Base-by-base conservation (phyloP, 2,113 vertebrate genomes). In the Centropristis striata region DNA sequence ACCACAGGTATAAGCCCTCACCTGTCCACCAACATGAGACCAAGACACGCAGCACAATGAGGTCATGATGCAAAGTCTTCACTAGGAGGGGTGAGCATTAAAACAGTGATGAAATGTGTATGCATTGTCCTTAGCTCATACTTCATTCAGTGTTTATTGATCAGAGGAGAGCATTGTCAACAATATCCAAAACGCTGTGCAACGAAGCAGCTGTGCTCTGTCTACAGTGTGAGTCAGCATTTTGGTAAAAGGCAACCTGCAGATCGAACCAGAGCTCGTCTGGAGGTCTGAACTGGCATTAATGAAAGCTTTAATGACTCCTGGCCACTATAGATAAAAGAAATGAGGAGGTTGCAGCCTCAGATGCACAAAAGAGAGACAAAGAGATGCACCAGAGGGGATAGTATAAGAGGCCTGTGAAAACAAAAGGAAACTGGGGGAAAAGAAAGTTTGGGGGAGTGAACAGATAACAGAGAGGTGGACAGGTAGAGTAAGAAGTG, bases 161-260 rank as follows among this genome's bases (percentile, higher is more conserved):
- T 88, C 44, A 20, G 53, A 20, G 32, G 68, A 25, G 27, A 74
- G 54, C 53, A 25, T 51, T 25, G 18, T 75, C 21, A 58, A 71
- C 70, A 72, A 39, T 23, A 65, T 27, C 5, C 16, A 63, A 86
- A 76, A 65, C 75, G 71, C 80, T 78, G 60, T 71, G 74, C 71
- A 51, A 84, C 55, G 46, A 80, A 32, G 46, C 57, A 60, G 47
- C 55, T 66, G 36, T 66, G 44, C 39, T 64, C 74, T 16, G 10
- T 74, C 63, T n/a, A 50, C 14, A 66, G 58, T 23, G 12, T 64
- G 86, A 90, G 53, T 90, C 88, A 89, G 85, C 86, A 64, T 53
- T 84, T 60, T 84, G 76, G 44, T 80, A n/a, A 84, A 87, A 78
- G 66, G 65, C 44, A 60, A 65, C 69, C 65, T 84, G 81, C 80